Evolutionary conservation across 2,113 vertebrate genomes (phyloP), one percentile per base, ranked within the genome.

Genomic region (Halichoeres trimaculatus): DNA sequence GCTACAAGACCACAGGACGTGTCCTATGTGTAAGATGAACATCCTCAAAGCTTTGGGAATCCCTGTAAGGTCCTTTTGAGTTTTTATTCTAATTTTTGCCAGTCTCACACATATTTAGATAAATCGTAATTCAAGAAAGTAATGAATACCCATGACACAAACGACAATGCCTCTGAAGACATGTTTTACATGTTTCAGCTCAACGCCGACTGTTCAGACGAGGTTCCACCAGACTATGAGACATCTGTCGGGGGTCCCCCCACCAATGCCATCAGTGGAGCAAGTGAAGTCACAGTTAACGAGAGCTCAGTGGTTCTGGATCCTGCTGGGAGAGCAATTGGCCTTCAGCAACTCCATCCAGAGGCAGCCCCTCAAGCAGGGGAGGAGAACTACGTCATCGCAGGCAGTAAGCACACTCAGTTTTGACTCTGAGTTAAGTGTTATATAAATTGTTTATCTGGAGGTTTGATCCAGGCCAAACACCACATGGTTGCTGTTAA

Each of bases 21-120:
- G 98, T 73, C 98, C 98, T 52, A 99, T 99, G 98, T 99, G 98
- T 91, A 99, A 99, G 94, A 98, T 98, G 96, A 99, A 99, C 92
- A 99, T 99, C 89, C 95, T 99, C 36, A 99, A 99, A 94, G 97
- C 98, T 51, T 92, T 99, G 71, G 98, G 98, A 78, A 96, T 99
- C 86, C 95, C 95, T 85, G 98, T 99, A 95, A 96, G 96, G 20
- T 41, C 13, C 17, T 58, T 65, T 72, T 38, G 2, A 36, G 50
- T 26, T 12, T 16, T 34, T 10, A 19, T 19, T 34, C 12, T n/a
- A 12, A 36, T 45, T 45, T n/a, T 45, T 45, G 35, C n/a, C 35
- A 11, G 8, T 43, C 9, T 10, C 3, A 9, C 9, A 8, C 6
- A 17, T 45, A 17, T 45, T 17, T 13, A 14, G 40, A 14, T 14